Conservation (phyloP, 2,797 vertebrate genomes). For the Fringilla coelebs region DNA sequence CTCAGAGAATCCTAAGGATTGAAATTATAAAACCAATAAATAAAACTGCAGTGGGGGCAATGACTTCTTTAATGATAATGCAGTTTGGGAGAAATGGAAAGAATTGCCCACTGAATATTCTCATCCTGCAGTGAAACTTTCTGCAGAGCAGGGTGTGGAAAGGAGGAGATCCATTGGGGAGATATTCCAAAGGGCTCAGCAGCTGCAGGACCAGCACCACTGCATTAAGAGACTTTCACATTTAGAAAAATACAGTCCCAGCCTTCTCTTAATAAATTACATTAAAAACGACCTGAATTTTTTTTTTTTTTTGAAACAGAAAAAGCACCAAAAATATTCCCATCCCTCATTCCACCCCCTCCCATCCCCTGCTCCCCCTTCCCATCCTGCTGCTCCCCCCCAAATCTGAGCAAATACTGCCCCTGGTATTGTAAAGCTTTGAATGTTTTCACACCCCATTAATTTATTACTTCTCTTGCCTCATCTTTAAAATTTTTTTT, state of each 20-base stretch:
- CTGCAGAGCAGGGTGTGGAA: background rate
- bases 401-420: slow-evolving; percentile 93
- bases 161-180: background rate
- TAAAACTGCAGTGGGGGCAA: slow-evolving; percentile 16
- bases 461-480: slow-evolving; percentile 99
- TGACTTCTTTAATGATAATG: slow-evolving; percentile 48
- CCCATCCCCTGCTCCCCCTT: background rate
- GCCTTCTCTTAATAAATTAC: slow-evolving; percentile 88
- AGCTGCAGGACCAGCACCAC: background rate
- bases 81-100: slow-evolving; percentile 54
- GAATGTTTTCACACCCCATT: slow-evolving; percentile 96
- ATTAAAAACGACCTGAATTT: slow-evolving; percentile 82
- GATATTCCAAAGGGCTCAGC: background rate
- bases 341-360: background rate
- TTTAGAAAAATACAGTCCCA: slow-evolving; percentile 63
- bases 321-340: background rate
- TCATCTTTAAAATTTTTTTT: slow-evolving; percentile 95
- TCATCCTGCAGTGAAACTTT: slow-evolving; percentile 48
- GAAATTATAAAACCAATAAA: no score
- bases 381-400: background rate
- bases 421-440: slow-evolving; percentile 98
- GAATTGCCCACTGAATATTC: slow-evolving; percentile 47
- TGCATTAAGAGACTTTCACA: slow-evolving; percentile 46
- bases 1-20: background rate
- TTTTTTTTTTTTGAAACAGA: background rate